phyloP scores from a whole-genome alignment of 2,888 invertebrate genomes.

The Eristalis pertinax region DNA sequence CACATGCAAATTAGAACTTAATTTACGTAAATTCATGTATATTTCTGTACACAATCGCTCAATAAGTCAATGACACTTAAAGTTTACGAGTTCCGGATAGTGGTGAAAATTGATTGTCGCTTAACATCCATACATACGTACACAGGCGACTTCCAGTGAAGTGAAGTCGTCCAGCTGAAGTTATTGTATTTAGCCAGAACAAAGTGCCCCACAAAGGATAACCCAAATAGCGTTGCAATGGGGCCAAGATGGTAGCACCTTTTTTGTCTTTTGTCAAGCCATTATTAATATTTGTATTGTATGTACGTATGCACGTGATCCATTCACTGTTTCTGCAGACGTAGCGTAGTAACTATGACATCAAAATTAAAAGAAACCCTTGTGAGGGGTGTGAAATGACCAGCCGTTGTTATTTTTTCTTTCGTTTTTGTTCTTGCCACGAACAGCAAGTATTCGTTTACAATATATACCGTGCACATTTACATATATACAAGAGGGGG shows the following conservation, averaged over 20 bases:
- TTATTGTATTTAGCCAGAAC: constrained; percentile 35
- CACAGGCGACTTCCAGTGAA: constrained; percentile 12
- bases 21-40: neutral
- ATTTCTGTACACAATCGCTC: neutral
- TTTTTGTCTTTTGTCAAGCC: constrained; percentile 5
- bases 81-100: constrained; percentile 7
- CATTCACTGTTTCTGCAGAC: neutral
- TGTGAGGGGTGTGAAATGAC: constrained; percentile 7
- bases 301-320: too few relatives aligned
- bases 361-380: constrained; percentile 13
- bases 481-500: neutral
- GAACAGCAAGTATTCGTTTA: neutral
- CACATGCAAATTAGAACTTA: neutral
- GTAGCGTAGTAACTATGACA: neutral
- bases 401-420: constrained; percentile 21
- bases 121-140: constrained; percentile 10
- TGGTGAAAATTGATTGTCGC: constrained; percentile 39
- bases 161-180: constrained; percentile 38
- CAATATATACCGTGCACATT: too few relatives aligned
- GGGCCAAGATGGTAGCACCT: constrained; percentile 38
- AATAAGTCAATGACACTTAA: constrained; percentile 15
- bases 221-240: constrained; percentile 33
- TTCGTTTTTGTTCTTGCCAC: constrained; percentile 4
- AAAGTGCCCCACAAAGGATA: constrained; percentile 40
- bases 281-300: neutral